These are phyloP conservation scores for Antrozous pallidus DNA, from an alignment of 2,797 vertebrate genomes.

Conservation along the genomic window DNA sequence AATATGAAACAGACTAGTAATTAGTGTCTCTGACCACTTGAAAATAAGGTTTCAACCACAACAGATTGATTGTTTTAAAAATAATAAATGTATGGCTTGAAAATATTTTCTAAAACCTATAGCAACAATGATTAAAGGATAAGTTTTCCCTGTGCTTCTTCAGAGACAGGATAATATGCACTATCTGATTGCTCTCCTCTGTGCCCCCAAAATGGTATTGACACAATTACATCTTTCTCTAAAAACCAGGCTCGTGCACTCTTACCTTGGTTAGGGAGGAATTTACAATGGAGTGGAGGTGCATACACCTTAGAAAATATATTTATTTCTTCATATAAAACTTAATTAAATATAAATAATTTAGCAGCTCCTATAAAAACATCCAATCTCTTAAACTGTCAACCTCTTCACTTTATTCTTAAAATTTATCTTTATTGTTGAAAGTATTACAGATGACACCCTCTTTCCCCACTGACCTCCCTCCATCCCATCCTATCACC, in stretches of 20 bases:
- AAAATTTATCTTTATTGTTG: too few relatives aligned
- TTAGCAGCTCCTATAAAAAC: background rate
- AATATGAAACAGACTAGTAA: conserved; percentile 16
- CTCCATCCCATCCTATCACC: too few relatives aligned
- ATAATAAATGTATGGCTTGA: background rate
- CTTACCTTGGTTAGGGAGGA: background rate
- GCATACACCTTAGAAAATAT: background rate
- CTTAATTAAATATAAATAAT: background rate
- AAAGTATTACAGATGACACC: too few relatives aligned
- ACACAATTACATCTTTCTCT: background rate
- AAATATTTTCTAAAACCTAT: background rate
- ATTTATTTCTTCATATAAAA: background rate
- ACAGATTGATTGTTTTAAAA: conserved; percentile 21
- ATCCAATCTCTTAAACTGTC: background rate
- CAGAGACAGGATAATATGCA: background rate
- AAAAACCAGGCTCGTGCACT: background rate
- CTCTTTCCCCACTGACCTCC: too few relatives aligned
- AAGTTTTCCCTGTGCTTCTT: background rate
- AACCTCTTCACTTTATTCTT: background rate
- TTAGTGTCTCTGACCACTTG: conserved; percentile 32
- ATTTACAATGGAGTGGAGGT: background rate
- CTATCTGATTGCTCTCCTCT: background rate
- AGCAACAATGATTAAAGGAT: background rate
- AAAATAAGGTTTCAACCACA: conserved; percentile 12
- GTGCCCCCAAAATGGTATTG: background rate